phyloP scores from a whole-genome alignment of 1,140 invertebrate genomes.

The Aporrectodea caliginosa region DNA sequence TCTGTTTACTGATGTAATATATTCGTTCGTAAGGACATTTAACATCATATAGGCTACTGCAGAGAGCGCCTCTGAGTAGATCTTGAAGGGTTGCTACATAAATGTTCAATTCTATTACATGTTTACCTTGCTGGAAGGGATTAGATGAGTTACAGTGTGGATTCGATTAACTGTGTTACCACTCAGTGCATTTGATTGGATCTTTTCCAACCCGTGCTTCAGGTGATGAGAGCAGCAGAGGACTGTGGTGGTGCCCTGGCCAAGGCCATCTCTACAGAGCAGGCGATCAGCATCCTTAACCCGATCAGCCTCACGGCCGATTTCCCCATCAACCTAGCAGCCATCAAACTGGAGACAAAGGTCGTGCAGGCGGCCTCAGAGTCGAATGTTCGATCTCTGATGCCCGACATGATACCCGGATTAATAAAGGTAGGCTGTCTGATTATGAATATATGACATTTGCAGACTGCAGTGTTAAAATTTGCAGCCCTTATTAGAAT shows the following conservation, averaged over 20 bases:
- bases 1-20: too few species aligned
- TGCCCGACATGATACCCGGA: conserved; percentile 77
- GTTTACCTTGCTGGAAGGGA: too few species aligned
- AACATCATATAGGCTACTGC: too few species aligned
- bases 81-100: too few species aligned
- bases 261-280: conserved; percentile 66
- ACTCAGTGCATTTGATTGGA: too few species aligned
- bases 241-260: conserved; percentile 70
- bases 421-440: conserved; percentile 68
- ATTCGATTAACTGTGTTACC: too few species aligned
- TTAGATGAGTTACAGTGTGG: too few species aligned
- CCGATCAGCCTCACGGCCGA: conserved; percentile 80
- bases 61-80: too few species aligned
- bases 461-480: neutral
- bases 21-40: too few species aligned
- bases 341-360: conserved; percentile 87
- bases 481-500: neutral
- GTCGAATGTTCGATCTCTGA: conserved; percentile 60
- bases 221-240: conserved; percentile 63
- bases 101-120: too few species aligned
- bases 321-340: conserved; percentile 80
- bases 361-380: conserved; percentile 52
- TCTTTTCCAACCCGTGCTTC: too few species aligned
- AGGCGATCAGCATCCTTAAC: conserved; percentile 66
- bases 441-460: neutral